These are phyloP conservation scores for Zosterops pallidus DNA, from an alignment of 2,113 vertebrate genomes.

Conservation along the genomic window DNA sequence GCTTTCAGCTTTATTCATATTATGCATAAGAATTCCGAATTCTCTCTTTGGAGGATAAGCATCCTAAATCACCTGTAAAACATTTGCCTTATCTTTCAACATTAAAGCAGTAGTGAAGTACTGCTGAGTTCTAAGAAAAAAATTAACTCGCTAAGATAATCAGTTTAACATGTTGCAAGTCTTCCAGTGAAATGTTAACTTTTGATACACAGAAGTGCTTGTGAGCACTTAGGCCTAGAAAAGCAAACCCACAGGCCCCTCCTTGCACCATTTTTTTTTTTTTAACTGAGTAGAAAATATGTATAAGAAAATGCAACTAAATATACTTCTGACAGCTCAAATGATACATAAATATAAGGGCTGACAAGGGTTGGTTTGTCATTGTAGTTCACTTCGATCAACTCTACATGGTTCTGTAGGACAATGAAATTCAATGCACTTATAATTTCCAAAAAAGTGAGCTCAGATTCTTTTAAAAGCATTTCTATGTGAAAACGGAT, in stretches of 20 bases:
- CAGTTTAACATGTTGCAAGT: constrained; percentile 43
- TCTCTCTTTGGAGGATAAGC: constrained; percentile 47
- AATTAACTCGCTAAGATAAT: constrained; percentile 67
- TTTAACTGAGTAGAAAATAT: constrained; percentile 71
- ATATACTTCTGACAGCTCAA: constrained; percentile 82
- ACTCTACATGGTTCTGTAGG: constrained; percentile 83
- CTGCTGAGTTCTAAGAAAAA: constrained; percentile 44
- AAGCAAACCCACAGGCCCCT: constrained; percentile 39
- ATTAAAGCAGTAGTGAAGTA: constrained; percentile 51
- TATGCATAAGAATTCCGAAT: constrained; percentile 64
- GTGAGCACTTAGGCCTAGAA: constrained; percentile 59
- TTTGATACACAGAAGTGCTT: constrained; percentile 57
- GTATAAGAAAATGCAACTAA: constrained; percentile 77
- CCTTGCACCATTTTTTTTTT: constrained; percentile 53
- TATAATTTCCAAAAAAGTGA: constrained; percentile 82
- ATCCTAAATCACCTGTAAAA: constrained; percentile 64
- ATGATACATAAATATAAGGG: constrained; percentile 82
- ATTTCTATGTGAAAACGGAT: constrained; percentile 88
- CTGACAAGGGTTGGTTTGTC: constrained; percentile 82
- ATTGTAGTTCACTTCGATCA: constrained; percentile 80
- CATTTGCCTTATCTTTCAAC: constrained; percentile 53
- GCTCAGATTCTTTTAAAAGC: constrained; percentile 81
- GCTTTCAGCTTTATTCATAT: constrained; percentile 65
- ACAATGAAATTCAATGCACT: constrained; percentile 87
- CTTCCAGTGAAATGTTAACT: constrained; percentile 68